Evolutionary conservation across 2,888 invertebrate genomes (phyloP).

Genomic region (Chirona hameri): DNA sequence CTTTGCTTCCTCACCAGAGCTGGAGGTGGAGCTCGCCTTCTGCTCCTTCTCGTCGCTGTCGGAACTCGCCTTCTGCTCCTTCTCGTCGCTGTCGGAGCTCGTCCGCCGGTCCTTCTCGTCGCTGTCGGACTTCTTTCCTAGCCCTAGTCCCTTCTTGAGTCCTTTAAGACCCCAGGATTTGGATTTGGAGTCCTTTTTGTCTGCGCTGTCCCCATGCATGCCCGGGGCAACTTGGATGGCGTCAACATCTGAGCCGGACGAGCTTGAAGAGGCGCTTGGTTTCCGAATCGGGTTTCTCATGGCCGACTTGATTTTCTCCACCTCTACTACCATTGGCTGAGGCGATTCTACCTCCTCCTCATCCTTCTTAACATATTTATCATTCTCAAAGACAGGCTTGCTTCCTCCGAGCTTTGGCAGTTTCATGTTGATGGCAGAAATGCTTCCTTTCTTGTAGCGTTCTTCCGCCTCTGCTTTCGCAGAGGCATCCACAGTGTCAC

Average conservation of each 20-base stretch:
- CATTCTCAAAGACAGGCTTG: conserved; percentile 1
- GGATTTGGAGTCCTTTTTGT: background rate
- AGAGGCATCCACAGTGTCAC: background rate
- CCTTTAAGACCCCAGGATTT: background rate
- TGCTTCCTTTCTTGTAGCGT: background rate
- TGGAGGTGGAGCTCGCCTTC: background rate
- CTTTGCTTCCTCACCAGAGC: background rate
- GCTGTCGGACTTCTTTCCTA: background rate
- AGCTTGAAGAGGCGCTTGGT: background rate
- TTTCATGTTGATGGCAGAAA: background rate
- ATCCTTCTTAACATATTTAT: background rate
- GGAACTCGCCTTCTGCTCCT: background rate
- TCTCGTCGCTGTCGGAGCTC: background rate
- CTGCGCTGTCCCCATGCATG: background rate
- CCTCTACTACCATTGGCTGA: background rate
- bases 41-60: too few species aligned
- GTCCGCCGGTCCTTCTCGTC: background rate
- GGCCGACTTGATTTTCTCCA: background rate
- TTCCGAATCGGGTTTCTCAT: background rate
- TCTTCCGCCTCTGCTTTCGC: background rate
- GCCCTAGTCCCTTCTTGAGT: background rate
- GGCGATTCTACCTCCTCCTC: background rate
- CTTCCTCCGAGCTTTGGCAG: conserved; percentile 1
- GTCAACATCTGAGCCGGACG: background rate
- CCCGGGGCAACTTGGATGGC: background rate